Percentiles rank a stretch among this genome's conserved stretches.
phyloP scores from a whole-genome alignment of 2,797 vertebrate genomes.

The Dicrostonyx torquatus region DNA sequence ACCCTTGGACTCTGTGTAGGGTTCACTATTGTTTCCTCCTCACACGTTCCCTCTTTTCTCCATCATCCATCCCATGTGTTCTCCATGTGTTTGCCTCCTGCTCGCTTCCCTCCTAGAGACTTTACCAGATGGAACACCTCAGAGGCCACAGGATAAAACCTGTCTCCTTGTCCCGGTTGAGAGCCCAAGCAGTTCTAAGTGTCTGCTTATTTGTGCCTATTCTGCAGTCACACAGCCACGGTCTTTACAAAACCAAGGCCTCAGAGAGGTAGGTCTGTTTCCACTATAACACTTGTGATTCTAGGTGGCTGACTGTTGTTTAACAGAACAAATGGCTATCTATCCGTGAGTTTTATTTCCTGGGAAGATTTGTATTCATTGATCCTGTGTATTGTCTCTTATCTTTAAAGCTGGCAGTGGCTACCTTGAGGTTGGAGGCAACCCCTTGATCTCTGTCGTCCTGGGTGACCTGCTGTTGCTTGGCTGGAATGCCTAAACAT shows the following conservation, averaged over 20 bases:
- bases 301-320: neutral
- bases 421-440: neutral
- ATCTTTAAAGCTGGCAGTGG: neutral
- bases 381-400: neutral
- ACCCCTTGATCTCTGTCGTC: neutral
- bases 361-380: neutral
- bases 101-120: neutral
- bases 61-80: neutral
- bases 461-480: neutral
- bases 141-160: neutral
- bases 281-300: neutral
- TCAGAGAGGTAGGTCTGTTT: neutral
- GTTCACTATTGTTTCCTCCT: neutral
- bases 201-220: neutral
- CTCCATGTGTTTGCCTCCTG: too few relatives aligned
- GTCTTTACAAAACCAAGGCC: neutral
- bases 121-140: neutral
- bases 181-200: neutral
- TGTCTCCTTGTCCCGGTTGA: neutral
- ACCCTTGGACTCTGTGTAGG: neutral
- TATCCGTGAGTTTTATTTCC: neutral
- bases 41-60: neutral
- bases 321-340: neutral
- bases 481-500: neutral
- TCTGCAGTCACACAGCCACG: fast-evolving